A percentile compares a stretch with the other conserved stretches of the same genome.
These are phyloP conservation scores for Halocynthia roretzi DNA, from an alignment of 23 tunicate species.

Conservation along the genomic window DNA sequence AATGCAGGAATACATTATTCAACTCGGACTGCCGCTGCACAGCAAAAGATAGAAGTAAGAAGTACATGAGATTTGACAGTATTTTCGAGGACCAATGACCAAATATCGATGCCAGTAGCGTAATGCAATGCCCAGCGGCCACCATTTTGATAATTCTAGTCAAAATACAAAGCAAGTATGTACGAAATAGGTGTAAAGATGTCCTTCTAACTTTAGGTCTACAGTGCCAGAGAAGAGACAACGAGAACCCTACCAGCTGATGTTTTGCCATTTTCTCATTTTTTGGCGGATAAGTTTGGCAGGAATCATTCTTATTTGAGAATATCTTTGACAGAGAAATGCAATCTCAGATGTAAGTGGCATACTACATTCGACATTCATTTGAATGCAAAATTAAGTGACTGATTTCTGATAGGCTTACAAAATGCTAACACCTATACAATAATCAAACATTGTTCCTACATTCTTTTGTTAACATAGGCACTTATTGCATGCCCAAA, in stretches of 20 bases:
- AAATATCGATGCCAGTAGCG: too few relatives aligned
- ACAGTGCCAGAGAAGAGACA: not conserved
- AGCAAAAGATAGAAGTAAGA: too few relatives aligned
- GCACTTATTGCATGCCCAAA: slow-evolving; percentile 93
- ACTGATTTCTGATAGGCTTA: slow-evolving; percentile 1
- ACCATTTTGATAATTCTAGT: too few relatives aligned
- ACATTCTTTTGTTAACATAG: slow-evolving; percentile 22
- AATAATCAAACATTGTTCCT: not conserved
- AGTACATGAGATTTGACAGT: too few relatives aligned
- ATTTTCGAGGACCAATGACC: too few relatives aligned
- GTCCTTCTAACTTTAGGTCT: not conserved
- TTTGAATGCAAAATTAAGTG: slow-evolving; percentile 5
- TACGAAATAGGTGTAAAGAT: too few relatives aligned
- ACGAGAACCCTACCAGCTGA: slow-evolving; percentile 14
- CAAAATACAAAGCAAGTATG: too few relatives aligned
- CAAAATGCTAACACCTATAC: not conserved
- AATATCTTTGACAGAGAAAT: slow-evolving; percentile 86
- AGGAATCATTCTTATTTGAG: slow-evolving; percentile 78
- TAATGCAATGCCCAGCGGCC: too few relatives aligned
- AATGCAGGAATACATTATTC: too few relatives aligned
- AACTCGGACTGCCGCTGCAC: too few relatives aligned
- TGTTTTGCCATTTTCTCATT: slow-evolving; percentile 33
- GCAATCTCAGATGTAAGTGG: slow-evolving; percentile 89
- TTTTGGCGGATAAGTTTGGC: slow-evolving; percentile 63
- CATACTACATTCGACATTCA: not conserved